These are phyloP conservation scores for Zeus faber DNA, from an alignment of 2,113 vertebrate genomes.

Conservation along the genomic window DNA sequence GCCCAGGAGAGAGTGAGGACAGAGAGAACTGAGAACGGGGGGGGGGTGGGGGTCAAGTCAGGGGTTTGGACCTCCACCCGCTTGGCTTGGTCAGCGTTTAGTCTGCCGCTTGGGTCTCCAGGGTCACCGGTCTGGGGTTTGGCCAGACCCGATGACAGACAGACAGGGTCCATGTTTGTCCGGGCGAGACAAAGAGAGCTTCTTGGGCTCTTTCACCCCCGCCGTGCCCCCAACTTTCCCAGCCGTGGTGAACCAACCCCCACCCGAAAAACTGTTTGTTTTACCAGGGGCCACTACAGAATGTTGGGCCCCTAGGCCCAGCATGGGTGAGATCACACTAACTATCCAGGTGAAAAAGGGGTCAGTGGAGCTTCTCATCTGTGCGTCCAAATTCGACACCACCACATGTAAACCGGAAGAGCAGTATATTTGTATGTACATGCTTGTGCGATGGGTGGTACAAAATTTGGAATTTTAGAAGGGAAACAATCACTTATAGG, in stretches of 20 bases:
- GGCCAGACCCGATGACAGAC: constrained; percentile 19
- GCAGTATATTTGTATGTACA: neutral
- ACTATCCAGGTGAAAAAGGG: constrained; percentile 12
- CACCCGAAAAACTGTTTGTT: constrained; percentile 38
- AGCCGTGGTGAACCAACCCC: constrained; percentile 16
- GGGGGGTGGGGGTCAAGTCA: constrained; percentile 12
- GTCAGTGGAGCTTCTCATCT: constrained; percentile 8
- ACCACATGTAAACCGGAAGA: neutral
- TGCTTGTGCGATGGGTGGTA: neutral
- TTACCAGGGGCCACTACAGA: constrained; percentile 23
- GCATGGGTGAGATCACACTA: constrained; percentile 26
- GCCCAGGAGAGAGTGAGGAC: neutral
- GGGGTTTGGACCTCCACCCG: constrained; percentile 14
- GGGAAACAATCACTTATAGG: too few relatives aligned
- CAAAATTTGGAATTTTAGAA: too few relatives aligned
- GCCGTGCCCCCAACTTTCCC: constrained; percentile 18
- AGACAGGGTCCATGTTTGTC: constrained; percentile 59
- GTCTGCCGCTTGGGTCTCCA: constrained; percentile 29
- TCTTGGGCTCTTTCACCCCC: constrained; percentile 29
- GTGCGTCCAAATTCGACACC: constrained; percentile 15
- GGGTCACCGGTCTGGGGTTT: constrained; percentile 42
- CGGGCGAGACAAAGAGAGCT: constrained; percentile 53
- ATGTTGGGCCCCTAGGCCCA: constrained; percentile 18
- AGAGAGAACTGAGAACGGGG: neutral
- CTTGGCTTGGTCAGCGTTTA: constrained; percentile 38